phyloP scores from a whole-genome alignment of 2,797 vertebrate species.

The Micromesistius poutassou region DNA sequence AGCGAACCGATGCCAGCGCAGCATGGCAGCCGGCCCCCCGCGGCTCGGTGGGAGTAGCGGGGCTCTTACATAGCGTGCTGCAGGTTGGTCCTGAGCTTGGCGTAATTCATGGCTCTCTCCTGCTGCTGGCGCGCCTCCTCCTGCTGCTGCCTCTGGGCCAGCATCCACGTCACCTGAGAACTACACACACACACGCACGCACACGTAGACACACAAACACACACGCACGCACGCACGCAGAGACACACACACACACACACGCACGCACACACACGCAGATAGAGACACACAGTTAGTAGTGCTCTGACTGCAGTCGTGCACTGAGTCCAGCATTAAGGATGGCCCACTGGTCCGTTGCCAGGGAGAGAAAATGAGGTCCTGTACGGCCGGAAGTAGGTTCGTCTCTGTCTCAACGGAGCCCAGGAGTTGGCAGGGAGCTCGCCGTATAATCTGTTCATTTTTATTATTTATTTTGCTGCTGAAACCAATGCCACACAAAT shows the following conservation, averaged over 20 bases:
- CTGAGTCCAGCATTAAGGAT: slow-evolving; percentile 15
- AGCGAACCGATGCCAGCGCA: background rate
- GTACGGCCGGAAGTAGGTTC: slow-evolving; percentile 46
- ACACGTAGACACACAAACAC: background rate
- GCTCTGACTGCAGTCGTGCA: background rate
- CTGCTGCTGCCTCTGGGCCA: slow-evolving; percentile 97
- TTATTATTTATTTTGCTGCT: slow-evolving; percentile 43
- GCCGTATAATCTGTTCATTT: slow-evolving; percentile 13
- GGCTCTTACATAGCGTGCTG: slow-evolving; percentile 95
- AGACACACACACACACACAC: slow-evolving; percentile 32
- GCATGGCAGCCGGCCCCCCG: background rate
- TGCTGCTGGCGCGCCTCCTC: slow-evolving; percentile 97
- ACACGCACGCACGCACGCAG: too few species aligned
- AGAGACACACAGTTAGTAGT: background rate
- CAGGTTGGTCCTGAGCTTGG: slow-evolving; percentile 98
- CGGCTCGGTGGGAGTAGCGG: background rate
- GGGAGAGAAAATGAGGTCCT: slow-evolving; percentile 22
- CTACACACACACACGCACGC: slow-evolving; percentile 61
- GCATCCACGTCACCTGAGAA: slow-evolving; percentile 99
- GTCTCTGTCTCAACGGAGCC: slow-evolving; percentile 34
- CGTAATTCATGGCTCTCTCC: slow-evolving; percentile 98
- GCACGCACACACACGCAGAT: background rate
- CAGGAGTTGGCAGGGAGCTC: slow-evolving; percentile 52
- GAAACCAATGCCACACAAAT: slow-evolving; percentile 55
- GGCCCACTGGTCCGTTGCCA: slow-evolving; percentile 34